Conservation (phyloP, 2,113 vertebrate species). For the Nothoprocta pentlandii region DNA sequence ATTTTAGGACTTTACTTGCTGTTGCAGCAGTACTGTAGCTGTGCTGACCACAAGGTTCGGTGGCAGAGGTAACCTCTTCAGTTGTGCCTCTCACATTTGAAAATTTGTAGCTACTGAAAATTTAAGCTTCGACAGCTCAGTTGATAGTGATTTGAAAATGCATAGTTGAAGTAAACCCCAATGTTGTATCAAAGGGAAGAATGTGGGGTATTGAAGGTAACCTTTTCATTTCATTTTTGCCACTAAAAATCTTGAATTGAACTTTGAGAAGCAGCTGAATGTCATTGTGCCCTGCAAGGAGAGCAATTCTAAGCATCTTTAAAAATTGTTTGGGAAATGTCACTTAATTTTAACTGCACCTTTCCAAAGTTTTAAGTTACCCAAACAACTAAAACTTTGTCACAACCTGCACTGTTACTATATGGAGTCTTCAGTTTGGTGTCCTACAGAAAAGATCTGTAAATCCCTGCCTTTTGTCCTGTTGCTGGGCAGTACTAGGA, state of each 20-base stretch:
- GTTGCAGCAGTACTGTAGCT: background rate
- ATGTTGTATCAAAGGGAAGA: background rate
- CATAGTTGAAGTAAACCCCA: background rate
- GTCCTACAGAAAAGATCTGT: background rate
- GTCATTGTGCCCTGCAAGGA: background rate
- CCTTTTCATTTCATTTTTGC: background rate
- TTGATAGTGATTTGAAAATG: background rate
- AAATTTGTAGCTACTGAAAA: background rate
- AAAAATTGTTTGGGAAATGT: background rate
- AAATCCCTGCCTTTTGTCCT: background rate
- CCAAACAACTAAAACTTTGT: background rate
- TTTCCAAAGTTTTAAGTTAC: background rate
- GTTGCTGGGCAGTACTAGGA: background rate
- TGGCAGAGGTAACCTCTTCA: background rate
- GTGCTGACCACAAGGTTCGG: background rate
- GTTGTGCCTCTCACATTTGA: background rate
- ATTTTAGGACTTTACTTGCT: background rate
- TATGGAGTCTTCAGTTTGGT: background rate
- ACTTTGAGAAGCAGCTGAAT: background rate
- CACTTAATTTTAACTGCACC: background rate
- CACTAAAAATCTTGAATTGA: background rate
- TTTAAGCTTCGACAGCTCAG: background rate
- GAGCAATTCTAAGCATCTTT: background rate
- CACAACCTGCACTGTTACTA: fast-evolving
- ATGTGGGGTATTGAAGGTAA: background rate